Evolutionary conservation across 2,888 invertebrate genomes (phyloP).

Genomic region (Vannuccia rotundouncinata): DNA sequence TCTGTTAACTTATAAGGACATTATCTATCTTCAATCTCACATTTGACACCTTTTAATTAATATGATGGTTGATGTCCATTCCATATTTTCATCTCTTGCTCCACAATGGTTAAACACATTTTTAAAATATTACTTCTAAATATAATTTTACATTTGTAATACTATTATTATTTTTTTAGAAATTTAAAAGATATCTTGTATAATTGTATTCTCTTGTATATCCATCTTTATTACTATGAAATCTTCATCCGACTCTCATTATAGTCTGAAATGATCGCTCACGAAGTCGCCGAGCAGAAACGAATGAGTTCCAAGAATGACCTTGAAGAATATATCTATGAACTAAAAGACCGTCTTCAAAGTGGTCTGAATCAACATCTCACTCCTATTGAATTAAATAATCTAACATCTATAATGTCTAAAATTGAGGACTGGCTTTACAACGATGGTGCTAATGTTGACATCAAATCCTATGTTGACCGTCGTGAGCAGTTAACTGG

Average conservation of each 20-base stretch:
- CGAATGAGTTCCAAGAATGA: slow-evolving; percentile 90
- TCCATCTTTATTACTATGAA: background rate
- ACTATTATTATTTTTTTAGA: too few relatives aligned
- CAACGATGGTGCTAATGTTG: slow-evolving; percentile 88
- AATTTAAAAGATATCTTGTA: too few relatives aligned
- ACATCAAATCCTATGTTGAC: slow-evolving; percentile 65
- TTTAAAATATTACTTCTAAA: too few relatives aligned
- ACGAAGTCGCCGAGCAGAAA: slow-evolving; percentile 85
- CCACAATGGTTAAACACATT: too few relatives aligned
- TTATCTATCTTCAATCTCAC: too few relatives aligned
- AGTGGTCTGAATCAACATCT: slow-evolving; percentile 70
- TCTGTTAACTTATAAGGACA: too few relatives aligned
- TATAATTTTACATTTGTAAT: too few relatives aligned
- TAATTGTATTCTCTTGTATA: background rate
- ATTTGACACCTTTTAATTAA: too few relatives aligned
- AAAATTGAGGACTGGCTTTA: slow-evolving; percentile 92
- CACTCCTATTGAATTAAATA: slow-evolving; percentile 59
- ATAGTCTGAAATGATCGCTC: slow-evolving; percentile 61
- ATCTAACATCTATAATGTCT: slow-evolving; percentile 63
- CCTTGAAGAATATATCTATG: slow-evolving; percentile 95
- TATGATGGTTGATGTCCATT: too few relatives aligned
- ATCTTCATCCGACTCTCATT: too few relatives aligned
- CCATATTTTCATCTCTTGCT: too few relatives aligned
- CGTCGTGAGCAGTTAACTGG: slow-evolving; percentile 60
- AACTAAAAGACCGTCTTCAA: slow-evolving; percentile 77